Evolutionary conservation across 2,113 vertebrate species (phyloP), one percentile per base, ranked within the genome.

Genomic region (Nymphicus hollandicus): DNA sequence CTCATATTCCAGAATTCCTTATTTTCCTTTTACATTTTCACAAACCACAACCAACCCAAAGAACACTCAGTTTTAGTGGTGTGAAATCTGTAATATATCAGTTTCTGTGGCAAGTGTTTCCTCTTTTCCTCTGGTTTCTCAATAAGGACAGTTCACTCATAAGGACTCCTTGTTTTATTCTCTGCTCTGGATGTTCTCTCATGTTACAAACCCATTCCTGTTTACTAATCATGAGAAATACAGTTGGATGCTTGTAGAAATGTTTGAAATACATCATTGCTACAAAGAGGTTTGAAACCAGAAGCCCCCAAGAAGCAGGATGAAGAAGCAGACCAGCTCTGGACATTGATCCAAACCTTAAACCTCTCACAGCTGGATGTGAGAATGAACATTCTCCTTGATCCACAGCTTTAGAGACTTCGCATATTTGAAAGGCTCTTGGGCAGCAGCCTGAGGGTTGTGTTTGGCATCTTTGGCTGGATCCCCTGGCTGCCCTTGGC

Each of bases 201-300:
- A 0, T 33, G 31, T 56, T 29, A 37, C 4, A 44, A 24, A 53
- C 27, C 49, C 1, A 1, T 47, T 46, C 39, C 29, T 49, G 11
- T 68, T 29, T n/a, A 53, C 35, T 39, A 2, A 46, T 31, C 17
- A 13, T 0, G 1, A 33, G 43, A 63, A 44, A 28, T 55, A 22
- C 31, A 24, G 2, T 6, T 33, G 66, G 29, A 10, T 2, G 3
- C 41, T 76, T 71, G 44, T 52, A 52, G 52, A 58, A 52, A 41
- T 14, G 43, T 41, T 43, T 23, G 7, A 58, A 79, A 20, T 52
- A 17, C 0, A 0, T 2, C 20, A 31, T 71, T 77, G 12, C 20
- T 68, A 10, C 18, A 11, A 15, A 81, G 31, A 37, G n/a, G 29
- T 82, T 70, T 41, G 76, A 47, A 49, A 52, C 18, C 31, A 64